Percentiles rank a stretch among this genome's conserved stretches.
Conservation (phyloP, 2,113 vertebrate genomes). For the Willisornis vidua region DNA sequence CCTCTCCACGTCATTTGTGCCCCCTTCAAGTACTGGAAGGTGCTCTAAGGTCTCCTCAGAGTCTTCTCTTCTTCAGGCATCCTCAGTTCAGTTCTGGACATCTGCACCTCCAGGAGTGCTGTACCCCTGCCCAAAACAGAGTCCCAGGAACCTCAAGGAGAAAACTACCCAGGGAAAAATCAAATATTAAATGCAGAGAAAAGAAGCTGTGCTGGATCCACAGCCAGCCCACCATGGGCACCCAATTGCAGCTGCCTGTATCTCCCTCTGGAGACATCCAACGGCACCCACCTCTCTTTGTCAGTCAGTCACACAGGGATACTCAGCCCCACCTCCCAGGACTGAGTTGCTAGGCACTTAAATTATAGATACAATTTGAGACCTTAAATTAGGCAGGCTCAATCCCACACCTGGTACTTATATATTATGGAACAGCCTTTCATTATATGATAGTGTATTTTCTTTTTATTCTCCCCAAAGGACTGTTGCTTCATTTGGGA, state of each 20-base stretch:
- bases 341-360: not conserved
- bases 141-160: not conserved
- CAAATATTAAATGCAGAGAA: not conserved
- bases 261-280: not conserved
- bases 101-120: not conserved
- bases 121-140: not conserved
- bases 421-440: conserved; percentile 35
- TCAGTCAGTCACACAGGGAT: not conserved
- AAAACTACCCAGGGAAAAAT: not conserved
- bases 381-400: conserved; percentile 29
- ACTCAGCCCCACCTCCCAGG: not conserved
- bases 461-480: not conserved
- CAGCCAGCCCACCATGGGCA: not conserved
- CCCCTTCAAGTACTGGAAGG: not conserved
- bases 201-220: not conserved
- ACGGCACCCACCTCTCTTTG: not conserved
- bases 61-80: not conserved
- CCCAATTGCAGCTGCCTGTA: not conserved
- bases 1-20: not conserved
- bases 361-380: conserved; percentile 14
- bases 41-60: not conserved
- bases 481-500: not conserved
- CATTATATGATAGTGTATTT: not conserved
- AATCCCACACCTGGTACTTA: conserved; percentile 44
- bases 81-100: not conserved